These are phyloP conservation scores for Kryptopterus vitreolus DNA, from an alignment of 2,797 vertebrate species.

Conservation along the genomic window DNA sequence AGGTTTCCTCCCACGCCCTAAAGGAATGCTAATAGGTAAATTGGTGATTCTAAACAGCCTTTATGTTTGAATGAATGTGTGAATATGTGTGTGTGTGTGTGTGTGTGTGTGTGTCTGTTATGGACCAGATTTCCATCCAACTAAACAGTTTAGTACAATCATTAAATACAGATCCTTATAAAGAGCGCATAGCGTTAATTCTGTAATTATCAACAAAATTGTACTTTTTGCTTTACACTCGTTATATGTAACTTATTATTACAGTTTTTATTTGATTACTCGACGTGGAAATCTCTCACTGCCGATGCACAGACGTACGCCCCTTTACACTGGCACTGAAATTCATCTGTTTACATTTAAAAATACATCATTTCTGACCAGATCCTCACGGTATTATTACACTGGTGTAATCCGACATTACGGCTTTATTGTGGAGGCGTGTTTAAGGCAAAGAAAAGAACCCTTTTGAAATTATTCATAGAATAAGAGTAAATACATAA, in stretches of 20 bases:
- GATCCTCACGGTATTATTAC: background rate
- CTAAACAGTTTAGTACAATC: background rate
- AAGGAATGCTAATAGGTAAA: background rate
- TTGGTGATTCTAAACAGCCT: background rate
- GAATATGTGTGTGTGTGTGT: too few relatives aligned
- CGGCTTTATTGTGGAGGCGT: background rate
- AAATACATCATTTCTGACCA: background rate
- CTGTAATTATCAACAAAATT: background rate
- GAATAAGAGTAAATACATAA: background rate
- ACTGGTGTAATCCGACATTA: background rate
- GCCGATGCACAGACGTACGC: background rate
- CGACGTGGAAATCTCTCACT: background rate
- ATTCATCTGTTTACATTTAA: background rate
- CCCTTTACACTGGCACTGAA: background rate
- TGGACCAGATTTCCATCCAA: too few relatives aligned
- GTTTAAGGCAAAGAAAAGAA: too few relatives aligned
- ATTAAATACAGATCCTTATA: background rate
- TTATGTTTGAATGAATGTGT: too few relatives aligned
- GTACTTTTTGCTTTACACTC: slow-evolving; percentile 4
- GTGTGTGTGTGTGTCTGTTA: too few relatives aligned
- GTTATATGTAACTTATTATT: background rate
- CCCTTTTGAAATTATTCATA: background rate
- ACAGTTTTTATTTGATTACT: background rate
- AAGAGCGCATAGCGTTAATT: slow-evolving; percentile 1
- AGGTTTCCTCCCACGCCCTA: too few relatives aligned